These are phyloP conservation scores for Pseudococcus jackbeardsleyi DNA, from an alignment of 2,888 invertebrate genomes.

Conservation along the genomic window DNA sequence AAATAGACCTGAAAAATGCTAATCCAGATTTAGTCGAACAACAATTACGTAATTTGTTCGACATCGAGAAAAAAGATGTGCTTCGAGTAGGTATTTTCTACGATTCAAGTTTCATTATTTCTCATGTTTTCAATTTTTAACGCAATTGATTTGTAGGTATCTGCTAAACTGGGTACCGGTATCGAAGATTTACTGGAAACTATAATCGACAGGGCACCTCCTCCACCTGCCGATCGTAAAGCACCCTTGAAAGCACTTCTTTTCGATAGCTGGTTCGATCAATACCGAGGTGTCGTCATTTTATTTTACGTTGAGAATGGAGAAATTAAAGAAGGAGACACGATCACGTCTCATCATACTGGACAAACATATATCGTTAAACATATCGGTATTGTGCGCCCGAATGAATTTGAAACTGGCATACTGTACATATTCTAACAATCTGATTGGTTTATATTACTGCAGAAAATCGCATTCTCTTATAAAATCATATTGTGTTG, in stretches of 20 bases:
- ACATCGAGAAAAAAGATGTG: constrained; percentile 80
- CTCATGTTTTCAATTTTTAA: not conserved
- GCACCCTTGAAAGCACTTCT: constrained; percentile 83
- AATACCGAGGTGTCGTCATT: constrained; percentile 85
- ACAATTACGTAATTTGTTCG: constrained; percentile 86
- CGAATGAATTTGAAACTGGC: constrained; percentile 78
- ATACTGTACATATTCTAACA: constrained; percentile 73
- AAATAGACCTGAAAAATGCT: constrained; percentile 94
- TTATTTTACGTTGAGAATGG: constrained; percentile 86
- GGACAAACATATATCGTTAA: constrained; percentile 84
- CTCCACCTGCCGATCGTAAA: constrained; percentile 76
- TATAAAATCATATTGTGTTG: constrained; percentile 66
- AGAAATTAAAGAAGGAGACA: constrained; percentile 79
- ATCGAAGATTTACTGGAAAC: constrained; percentile 82
- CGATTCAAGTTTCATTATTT: not conserved
- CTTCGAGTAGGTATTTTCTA: constrained; percentile 75
- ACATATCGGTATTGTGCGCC: constrained; percentile 83
- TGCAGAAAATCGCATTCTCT: not conserved
- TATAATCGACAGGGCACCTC: constrained; percentile 84
- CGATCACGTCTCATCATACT: constrained; percentile 79
- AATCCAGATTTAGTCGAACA: constrained; percentile 84
- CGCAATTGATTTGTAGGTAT: constrained; percentile 74
- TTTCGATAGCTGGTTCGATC: constrained; percentile 92
- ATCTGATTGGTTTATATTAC: not conserved
- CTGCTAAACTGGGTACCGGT: constrained; percentile 92